A percentile compares a stretch with the other conserved stretches of the same genome.
phyloP scores from a whole-genome alignment of 2,888 invertebrate genomes.

The Noctua fimbriata region DNA sequence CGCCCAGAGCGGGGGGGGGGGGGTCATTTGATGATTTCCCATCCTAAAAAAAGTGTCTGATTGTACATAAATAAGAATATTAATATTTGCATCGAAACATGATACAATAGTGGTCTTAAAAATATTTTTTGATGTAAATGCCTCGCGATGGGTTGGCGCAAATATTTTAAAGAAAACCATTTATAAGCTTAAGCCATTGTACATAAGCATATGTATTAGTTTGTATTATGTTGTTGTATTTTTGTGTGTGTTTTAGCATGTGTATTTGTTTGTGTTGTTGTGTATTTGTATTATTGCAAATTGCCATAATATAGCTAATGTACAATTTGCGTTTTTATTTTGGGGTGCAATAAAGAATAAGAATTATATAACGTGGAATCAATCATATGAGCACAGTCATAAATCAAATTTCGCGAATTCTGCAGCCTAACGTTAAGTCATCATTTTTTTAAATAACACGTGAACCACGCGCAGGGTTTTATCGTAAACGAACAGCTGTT shows the following conservation, averaged over 20 bases:
- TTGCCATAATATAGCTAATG: no score
- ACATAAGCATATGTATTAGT: no score
- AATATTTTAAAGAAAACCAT: not conserved
- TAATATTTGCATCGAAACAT: no score
- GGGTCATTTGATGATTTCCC: no score
- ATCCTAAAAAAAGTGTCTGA: no score
- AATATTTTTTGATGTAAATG: not conserved
- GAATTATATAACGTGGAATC: not conserved
- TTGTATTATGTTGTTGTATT: no score
- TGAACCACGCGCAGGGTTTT: slow-evolving; percentile 5
- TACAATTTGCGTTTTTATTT: no score
- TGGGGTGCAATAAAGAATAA: not conserved
- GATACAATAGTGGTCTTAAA: no score
- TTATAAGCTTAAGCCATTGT: not conserved
- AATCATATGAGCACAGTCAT: not conserved
- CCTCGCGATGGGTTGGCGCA: not conserved
- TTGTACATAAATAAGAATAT: not conserved
- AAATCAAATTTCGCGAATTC: not conserved
- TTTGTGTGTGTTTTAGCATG: no score
- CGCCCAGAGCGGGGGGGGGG: no score
- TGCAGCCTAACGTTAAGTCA: not conserved
- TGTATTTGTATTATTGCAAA: no score
- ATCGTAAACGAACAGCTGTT: slow-evolving; percentile 16
- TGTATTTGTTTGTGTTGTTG: no score
- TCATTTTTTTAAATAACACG: not conserved